Conservation (phyloP, 2,888 invertebrate species). For the Campoplex nolae region DNA sequence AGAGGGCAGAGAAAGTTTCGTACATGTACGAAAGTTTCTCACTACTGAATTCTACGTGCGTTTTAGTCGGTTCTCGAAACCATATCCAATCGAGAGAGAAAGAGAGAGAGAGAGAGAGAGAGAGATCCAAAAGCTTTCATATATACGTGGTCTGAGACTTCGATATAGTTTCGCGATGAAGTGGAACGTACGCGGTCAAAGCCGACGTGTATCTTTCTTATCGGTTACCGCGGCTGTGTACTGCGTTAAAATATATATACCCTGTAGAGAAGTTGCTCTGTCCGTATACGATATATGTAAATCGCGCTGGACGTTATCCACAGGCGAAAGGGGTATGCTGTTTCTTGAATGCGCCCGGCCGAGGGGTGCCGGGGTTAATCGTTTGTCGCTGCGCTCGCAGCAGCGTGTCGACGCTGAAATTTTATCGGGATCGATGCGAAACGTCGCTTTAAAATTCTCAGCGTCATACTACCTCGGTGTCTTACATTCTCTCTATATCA, state of each 20-base stretch:
- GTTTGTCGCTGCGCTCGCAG: slow-evolving; percentile 44
- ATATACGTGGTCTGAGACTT: slow-evolving; percentile 41
- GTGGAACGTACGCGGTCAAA: slow-evolving; percentile 51
- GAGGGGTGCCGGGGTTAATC: slow-evolving; percentile 42
- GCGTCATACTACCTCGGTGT: slow-evolving; percentile 15
- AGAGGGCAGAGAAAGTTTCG: slow-evolving; percentile 12
- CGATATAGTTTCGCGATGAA: slow-evolving; percentile 41
- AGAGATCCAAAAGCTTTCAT: slow-evolving; percentile 23
- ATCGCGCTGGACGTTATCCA: slow-evolving; percentile 40
- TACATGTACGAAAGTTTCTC: slow-evolving; percentile 46
- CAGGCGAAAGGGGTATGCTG: slow-evolving; percentile 41
- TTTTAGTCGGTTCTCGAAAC: slow-evolving; percentile 32
- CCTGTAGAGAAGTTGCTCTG: background rate
- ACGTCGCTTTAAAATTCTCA: slow-evolving; percentile 4
- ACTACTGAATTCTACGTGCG: slow-evolving; percentile 26
- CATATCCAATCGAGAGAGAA: slow-evolving; percentile 20
- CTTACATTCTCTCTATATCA: background rate
- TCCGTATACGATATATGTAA: background rate
- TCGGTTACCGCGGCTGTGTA: slow-evolving; percentile 37
- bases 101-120: too few species aligned
- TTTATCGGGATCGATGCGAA: slow-evolving; percentile 59
- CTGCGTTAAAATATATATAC: background rate
- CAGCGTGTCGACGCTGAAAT: slow-evolving; percentile 53
- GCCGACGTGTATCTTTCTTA: slow-evolving; percentile 65
- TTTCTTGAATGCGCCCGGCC: background rate